Evolutionary conservation across 2,113 vertebrate species (phyloP).

Genomic region (Elaphurus davidianus): DNA sequence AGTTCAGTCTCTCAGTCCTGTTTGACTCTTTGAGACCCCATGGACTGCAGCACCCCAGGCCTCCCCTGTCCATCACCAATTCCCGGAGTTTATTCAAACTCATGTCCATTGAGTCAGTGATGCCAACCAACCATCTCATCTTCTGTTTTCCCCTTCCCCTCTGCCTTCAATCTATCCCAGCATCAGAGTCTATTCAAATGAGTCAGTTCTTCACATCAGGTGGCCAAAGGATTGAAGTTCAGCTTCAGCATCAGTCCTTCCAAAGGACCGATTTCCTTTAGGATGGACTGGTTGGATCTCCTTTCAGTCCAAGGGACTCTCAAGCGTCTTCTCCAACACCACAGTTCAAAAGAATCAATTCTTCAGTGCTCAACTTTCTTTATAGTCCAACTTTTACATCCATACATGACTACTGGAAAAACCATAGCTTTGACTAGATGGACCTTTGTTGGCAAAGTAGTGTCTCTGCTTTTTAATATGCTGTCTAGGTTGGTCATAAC

Average conservation of each 20-base stretch:
- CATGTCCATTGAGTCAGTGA: neutral
- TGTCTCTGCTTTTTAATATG: neutral
- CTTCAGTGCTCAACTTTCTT: neutral
- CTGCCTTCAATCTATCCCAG: neutral
- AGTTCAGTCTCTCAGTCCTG: accelerated
- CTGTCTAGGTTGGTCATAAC: neutral
- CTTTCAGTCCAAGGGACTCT: neutral
- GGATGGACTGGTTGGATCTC: neutral
- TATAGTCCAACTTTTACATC: neutral
- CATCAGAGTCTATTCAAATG: neutral
- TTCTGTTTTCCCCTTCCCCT: accelerated
- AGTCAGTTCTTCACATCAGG: neutral
- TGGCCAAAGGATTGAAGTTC: neutral
- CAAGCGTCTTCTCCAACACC: neutral
- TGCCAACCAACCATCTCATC: neutral
- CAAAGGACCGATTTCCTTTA: accelerated
- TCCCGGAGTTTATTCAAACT: neutral
- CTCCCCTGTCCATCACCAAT: neutral
- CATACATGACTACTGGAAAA: neutral
- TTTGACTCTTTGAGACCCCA: neutral
- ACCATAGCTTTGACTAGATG: neutral
- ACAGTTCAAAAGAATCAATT: neutral
- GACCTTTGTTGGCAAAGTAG: neutral
- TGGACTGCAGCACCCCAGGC: neutral
- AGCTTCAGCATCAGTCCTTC: neutral